Percentiles rank a stretch among this genome's conserved stretches.
phyloP scores from a whole-genome alignment of 2,888 invertebrate species.

The Hetaerina titia region DNA sequence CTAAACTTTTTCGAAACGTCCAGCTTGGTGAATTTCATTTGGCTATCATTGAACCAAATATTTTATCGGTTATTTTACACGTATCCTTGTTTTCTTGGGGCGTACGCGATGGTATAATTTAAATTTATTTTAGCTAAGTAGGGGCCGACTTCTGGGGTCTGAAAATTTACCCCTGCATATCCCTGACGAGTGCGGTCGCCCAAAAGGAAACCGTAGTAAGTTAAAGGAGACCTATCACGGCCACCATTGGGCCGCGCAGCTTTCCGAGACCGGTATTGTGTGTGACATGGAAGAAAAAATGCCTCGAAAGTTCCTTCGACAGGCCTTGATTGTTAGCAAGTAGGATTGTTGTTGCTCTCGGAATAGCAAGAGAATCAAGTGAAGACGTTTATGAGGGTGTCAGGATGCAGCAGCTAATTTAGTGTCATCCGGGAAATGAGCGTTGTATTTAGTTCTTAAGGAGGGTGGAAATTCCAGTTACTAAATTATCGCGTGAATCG shows the following conservation, averaged over 20 bases:
- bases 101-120: no score
- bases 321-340: not conserved
- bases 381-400: not conserved
- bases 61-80: no score
- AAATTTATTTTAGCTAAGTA: not conserved
- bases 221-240: not conserved
- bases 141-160: not conserved
- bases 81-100: no score
- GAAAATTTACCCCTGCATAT: not conserved
- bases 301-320: not conserved
- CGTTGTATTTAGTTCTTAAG: conserved; percentile 6
- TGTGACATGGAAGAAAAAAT: not conserved
- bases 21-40: no score
- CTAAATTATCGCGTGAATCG: not conserved
- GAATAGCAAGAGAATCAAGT: not conserved
- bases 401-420: not conserved
- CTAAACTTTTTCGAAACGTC: no score
- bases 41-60: no score
- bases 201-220: not conserved
- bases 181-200: not conserved
- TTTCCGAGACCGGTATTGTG: not conserved
- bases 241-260: not conserved
- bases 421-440: not conserved
- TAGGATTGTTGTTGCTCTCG: not conserved
- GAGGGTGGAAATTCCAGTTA: not conserved